Percentiles rank a stretch among this genome's conserved stretches.
phyloP scores from a whole-genome alignment of 35 echinoderm and acorn worm genomes.

The Patiria miniata region DNA sequence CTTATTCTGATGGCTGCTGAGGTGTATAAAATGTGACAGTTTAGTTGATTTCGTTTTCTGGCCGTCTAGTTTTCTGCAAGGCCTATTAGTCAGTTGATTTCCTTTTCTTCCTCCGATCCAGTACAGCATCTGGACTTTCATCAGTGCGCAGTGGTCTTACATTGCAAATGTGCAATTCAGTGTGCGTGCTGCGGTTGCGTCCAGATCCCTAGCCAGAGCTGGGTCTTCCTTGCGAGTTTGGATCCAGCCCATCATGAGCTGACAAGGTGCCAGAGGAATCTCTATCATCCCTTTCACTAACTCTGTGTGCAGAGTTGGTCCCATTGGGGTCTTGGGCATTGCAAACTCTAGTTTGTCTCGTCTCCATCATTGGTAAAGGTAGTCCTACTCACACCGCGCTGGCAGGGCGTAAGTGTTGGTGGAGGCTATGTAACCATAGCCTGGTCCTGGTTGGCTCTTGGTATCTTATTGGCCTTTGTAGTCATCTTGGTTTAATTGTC shows the following conservation, averaged over 20 bases:
- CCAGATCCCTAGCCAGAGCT: slow-evolving; percentile 18
- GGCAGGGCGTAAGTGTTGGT: background rate
- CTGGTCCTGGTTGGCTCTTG: background rate
- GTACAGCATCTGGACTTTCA: background rate
- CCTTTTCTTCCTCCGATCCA: background rate
- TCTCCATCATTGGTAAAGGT: too few species aligned
- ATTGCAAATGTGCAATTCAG: slow-evolving; percentile 6
- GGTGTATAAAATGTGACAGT: background rate
- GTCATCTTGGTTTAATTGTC: background rate
- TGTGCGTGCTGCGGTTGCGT: background rate
- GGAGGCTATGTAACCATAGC: background rate
- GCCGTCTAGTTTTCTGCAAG: background rate
- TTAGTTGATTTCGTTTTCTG: background rate
- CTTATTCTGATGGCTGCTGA: background rate
- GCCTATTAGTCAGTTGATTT: background rate
- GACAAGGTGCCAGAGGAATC: slow-evolving; percentile 3
- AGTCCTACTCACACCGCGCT: background rate
- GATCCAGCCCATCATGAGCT: background rate
- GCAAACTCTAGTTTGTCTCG: too few species aligned
- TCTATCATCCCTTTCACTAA: too few species aligned
- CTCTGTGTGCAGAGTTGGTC: too few species aligned
- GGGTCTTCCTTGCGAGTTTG: background rate
- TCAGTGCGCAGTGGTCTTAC: background rate
- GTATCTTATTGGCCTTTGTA: background rate
- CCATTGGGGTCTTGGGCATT: too few species aligned